Base-by-base conservation (phyloP, 2,888 invertebrate species). In the Drosophila birchii region DNA sequence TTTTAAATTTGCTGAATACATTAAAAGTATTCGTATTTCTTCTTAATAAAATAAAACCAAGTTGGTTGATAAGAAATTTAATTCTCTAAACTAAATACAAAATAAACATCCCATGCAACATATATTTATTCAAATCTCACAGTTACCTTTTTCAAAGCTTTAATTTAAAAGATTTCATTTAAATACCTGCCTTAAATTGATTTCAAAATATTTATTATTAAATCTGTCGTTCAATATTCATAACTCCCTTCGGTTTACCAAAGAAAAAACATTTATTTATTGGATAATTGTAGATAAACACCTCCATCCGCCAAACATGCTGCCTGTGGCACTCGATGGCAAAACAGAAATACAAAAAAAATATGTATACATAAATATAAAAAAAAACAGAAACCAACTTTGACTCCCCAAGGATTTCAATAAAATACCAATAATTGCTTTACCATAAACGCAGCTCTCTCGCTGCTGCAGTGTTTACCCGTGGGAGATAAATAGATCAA, bases 381-480 rank as follows among this genome's bases (percentile, higher is more conserved):
- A 51, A 43, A 47, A 44, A 47, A n/a, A 1, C 29, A 18, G 32
- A 47, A 47, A 47, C 29, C 38, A 16, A 43, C 34, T 14, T 20
- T 11, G 34, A 41, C 41, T 56, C 70, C 70, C 57, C 56, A 69
- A 56, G 41, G 67, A 69, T 44, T 64, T 9, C 51, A 43, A 44
- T 64, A 20, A 47, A 70, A 56, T 47, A 9, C 14, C 56, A 36
- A 45, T 69, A 70, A 68, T 69, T 68, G 68, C 70, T 47, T 68
- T 56, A 45, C 57, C 70, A 57, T 68, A 68, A 67, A 55, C 47
- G 45, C 44, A 18, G 38, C 53, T 18, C 44, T 26, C 55, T 16
- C n/a, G 29, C 29, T 26, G 45, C 26, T 20, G 43, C 20, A 16
- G 14, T 68, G 47, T 68, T 68, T 68, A 36, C 57, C 38, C 41